A percentile compares a stretch with the other conserved stretches of the same genome.
phyloP scores from a whole-genome alignment of 1,140 invertebrate genomes.

The Polyergus mexicanus region DNA sequence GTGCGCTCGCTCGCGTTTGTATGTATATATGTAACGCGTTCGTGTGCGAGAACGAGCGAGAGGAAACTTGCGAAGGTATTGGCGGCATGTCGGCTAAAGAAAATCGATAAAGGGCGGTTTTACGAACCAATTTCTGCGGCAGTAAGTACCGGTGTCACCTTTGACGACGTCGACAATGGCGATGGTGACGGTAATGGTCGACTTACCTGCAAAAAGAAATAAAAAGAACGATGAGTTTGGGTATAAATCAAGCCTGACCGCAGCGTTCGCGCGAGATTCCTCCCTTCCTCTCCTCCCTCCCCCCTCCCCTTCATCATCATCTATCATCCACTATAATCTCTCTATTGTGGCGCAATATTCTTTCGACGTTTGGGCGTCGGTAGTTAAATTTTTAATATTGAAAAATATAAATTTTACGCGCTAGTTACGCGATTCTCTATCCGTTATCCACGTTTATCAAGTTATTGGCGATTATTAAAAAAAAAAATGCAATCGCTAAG shows the following conservation, averaged over 20 bases:
- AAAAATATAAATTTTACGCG: background rate
- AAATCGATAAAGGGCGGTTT: slow-evolving; percentile 70
- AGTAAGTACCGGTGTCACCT: slow-evolving; percentile 61
- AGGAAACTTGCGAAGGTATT: slow-evolving; percentile 41
- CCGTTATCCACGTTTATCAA: background rate
- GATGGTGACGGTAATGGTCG: background rate
- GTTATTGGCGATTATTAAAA: background rate
- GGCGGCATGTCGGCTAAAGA: slow-evolving; percentile 53
- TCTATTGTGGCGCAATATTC: background rate
- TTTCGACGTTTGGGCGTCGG: background rate
- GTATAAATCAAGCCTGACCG: slow-evolving; percentile 29
- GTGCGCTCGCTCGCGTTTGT: background rate
- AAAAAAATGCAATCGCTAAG: no score
- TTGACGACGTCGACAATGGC: slow-evolving; percentile 6
- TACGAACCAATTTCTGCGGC: slow-evolving; percentile 67
- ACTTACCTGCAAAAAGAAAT: slow-evolving; percentile 60
- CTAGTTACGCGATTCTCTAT: background rate
- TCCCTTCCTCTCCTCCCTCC: no score
- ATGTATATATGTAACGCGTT: background rate
- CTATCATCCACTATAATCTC: background rate
- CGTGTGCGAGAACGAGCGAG: slow-evolving; percentile 8
- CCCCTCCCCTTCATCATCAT: background rate
- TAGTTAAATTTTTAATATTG: slow-evolving; percentile 22
- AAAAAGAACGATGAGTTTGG: slow-evolving; percentile 22
- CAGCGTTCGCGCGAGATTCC: background rate